phyloP scores from a whole-genome alignment of 2,113 vertebrate genomes.

The Ciconia maguari region DNA sequence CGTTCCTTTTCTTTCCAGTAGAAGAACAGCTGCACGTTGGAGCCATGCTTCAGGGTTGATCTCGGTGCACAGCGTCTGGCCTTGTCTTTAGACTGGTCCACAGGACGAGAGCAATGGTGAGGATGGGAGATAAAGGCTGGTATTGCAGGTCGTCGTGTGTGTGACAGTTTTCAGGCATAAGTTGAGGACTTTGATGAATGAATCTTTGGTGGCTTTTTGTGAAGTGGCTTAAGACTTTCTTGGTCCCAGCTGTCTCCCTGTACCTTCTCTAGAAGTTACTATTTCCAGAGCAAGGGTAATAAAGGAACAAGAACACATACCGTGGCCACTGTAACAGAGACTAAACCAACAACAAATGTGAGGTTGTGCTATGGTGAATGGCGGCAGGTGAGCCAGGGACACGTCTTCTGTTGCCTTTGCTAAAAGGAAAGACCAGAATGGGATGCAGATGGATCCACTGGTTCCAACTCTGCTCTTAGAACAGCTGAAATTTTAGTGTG shows the following conservation, averaged over 20 bases:
- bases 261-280: neutral
- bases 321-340: neutral
- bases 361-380: neutral
- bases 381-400: neutral
- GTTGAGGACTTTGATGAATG: neutral
- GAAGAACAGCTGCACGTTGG: slow-evolving; percentile 77
- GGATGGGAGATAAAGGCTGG: neutral
- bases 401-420: neutral
- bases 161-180: neutral
- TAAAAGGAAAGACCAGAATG: neutral
- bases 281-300: neutral
- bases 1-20: slow-evolving; percentile 71
- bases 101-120: slow-evolving; percentile 83
- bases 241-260: neutral
- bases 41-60: slow-evolving; percentile 67
- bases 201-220: neutral
- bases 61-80: slow-evolving; percentile 80
- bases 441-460: neutral
- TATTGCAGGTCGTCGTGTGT: neutral
- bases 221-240: neutral
- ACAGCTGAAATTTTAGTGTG: neutral
- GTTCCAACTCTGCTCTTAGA: neutral
- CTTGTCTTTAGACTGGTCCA: slow-evolving; percentile 94
- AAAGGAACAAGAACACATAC: neutral
- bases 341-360: neutral